Evolutionary conservation across 2,888 invertebrate genomes (phyloP).

Genomic region (Schizotus pectinicornis): DNA sequence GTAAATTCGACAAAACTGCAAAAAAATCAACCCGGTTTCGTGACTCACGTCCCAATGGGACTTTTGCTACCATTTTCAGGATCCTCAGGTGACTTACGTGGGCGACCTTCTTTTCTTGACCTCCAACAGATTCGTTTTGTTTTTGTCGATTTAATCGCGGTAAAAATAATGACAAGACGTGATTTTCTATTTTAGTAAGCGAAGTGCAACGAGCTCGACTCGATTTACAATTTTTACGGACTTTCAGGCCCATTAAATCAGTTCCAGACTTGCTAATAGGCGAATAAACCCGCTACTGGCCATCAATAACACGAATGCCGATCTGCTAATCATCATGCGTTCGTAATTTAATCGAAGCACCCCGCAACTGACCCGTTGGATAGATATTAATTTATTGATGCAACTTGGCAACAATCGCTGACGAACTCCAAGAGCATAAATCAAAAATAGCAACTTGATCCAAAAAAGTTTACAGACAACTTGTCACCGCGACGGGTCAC

Average conservation of each 20-base stretch:
- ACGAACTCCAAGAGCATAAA: too few relatives aligned
- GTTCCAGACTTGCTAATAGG: too few relatives aligned
- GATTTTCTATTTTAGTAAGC: conserved; percentile 15
- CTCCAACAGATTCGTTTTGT: conserved; percentile 24
- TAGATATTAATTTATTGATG: too few relatives aligned
- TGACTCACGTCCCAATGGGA: conserved; percentile 2
- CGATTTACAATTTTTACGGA: not conserved
- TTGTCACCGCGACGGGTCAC: too few relatives aligned
- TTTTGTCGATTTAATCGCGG: conserved; percentile 25
- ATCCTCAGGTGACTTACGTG: conserved; percentile 17
- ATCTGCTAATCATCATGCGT: too few relatives aligned
- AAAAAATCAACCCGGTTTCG: conserved; percentile 7
- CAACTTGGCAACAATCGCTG: too few relatives aligned
- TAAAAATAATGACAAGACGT: conserved; percentile 1
- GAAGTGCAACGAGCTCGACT: not conserved
- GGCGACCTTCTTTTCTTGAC: conserved; percentile 30
- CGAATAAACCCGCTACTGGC: not conserved
- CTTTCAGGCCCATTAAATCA: not conserved
- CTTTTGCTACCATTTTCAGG: conserved; percentile 8
- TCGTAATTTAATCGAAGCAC: too few relatives aligned
- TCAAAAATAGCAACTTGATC: too few relatives aligned
- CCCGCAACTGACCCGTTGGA: too few relatives aligned
- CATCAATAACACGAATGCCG: not conserved
- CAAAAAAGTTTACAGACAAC: too few relatives aligned
- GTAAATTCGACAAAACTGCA: not conserved